Percentiles rank a stretch among this genome's conserved stretches.
Conservation (phyloP, 2,797 vertebrate species). For the Hypotaenidia philippensis region DNA sequence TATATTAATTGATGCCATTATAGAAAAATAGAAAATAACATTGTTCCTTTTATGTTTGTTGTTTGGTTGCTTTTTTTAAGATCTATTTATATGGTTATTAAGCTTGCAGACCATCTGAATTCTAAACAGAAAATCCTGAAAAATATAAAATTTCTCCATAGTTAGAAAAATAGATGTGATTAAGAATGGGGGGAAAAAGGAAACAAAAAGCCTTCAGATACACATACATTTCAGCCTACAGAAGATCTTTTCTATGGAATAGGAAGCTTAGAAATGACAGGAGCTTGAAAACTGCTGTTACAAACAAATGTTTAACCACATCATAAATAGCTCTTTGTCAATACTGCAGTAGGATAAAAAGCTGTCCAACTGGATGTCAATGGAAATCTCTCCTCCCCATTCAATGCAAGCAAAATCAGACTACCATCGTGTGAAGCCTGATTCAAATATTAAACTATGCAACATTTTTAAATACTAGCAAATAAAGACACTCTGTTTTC, state of each 20-base stretch:
- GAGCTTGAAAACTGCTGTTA: slow-evolving; percentile 35
- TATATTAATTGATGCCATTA: neutral
- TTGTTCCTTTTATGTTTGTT: neutral
- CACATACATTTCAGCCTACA: neutral
- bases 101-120: neutral
- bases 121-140: slow-evolving; percentile 12
- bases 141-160: neutral
- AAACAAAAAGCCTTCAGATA: slow-evolving; percentile 14
- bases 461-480: slow-evolving; percentile 19
- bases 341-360: slow-evolving; percentile 2
- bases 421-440: neutral
- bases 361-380: neutral
- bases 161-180: slow-evolving; percentile 48
- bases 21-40: slow-evolving; percentile 61
- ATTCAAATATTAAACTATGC: neutral
- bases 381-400: neutral
- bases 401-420: neutral
- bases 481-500: neutral
- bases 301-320: slow-evolving; percentile 20
- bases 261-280: slow-evolving; percentile 16
- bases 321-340: slow-evolving; percentile 17
- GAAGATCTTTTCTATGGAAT: neutral
- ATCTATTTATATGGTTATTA: neutral
- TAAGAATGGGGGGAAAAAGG: neutral
- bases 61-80: neutral